Base-by-base conservation (phyloP, 1,140 invertebrate species). In the Dendroctonus valens region DNA sequence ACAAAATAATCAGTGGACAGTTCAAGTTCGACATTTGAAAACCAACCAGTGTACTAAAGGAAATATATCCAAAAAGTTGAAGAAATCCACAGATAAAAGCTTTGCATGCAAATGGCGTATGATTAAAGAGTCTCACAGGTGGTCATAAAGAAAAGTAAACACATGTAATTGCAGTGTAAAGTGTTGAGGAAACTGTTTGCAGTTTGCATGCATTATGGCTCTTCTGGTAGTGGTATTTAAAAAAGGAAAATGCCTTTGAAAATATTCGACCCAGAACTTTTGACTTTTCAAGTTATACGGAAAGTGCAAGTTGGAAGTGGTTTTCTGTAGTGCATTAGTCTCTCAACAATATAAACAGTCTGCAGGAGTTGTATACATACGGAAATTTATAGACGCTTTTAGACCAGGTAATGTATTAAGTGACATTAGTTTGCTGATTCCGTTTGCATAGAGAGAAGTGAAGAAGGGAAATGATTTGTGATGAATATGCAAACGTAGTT, bases 71-170 rank as follows among this genome's bases (percentile, higher is more conserved):
- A 26, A 51, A 15, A 37, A 51, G 1, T n/a, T n/a, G n/a, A n/a
- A n/a, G n/a, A n/a, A n/a, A 14, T 57, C 42, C 42, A 12, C 38
- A 63, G 60, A 63, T 53, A 54, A 63, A 63, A 53, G 60, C 50
- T 54, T 63, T 42, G 60, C 46, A 44, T 63, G 60, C 42, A 63
- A 26, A 49, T 63, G 51, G 50, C 46, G 41, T 63, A 63, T 63
- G 60, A 63, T 63, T 63, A 63, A 51, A 53, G 48, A 63, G 37
- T 63, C 60, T 63, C 51, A 63, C 60, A 63, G 60, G 60, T 63
- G 60, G 60, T 63, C 60, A 53, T 63, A 63, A 63, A 63, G 60
- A 63, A n/a, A 63, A 54, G 60, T 41, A 63, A 63, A 63, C 50
- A 63, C 38, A 39, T 63, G 60, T 63, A 63, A 63, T 63, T 63